Base-by-base conservation (phyloP, 1,140 invertebrate genomes). In the Daktulosphaira vitifoliae region DNA sequence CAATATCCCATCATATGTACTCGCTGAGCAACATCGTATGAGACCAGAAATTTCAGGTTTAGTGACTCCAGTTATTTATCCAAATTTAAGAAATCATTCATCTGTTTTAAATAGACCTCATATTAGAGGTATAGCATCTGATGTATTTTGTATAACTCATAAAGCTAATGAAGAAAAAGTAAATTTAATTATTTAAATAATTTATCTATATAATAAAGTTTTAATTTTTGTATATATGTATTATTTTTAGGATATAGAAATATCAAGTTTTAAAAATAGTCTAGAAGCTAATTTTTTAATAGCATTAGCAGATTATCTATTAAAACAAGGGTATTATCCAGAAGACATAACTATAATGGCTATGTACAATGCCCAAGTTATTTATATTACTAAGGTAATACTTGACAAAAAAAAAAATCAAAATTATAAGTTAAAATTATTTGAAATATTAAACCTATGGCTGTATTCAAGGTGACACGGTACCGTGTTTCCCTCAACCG, bases 1-100 rank as follows among this genome's bases (percentile, higher is more conserved):
- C 71, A 73, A 77, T 1, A 74, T 83, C 11, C 76, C 80, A 39
- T 80, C 76, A 68, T 72, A 76, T 6, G 73, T 75, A 4, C 75
- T 85, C 2, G 69, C 73, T 52, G 76, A 80, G 7, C 84, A 86
- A 71, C 82, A 85, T 71, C 76, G 84, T 44, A 86, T 86, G 84
- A 74, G 83, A 11, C 81, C 81, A 0, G 80, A 82, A 69, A 81
- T 86, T 75, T 85, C 2, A 76, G 85, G n/a, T 73, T 76, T 7
- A 81, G 83, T 2, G 72, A 74, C 44, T 16, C 51, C 50, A 48
- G 11, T 11, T 23, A 83, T 87, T 62, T 87, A 87, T 71, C 71
- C 76, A 9, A 69, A 78, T n/a, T 73, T 87, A 1, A 37, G 73
- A 22, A 79, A 84, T 73, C 78, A 82, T 68, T 69, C 70, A 1